Evolutionary conservation across 2,113 vertebrate species (phyloP).

Genomic region (Apodemus sylvaticus): DNA sequence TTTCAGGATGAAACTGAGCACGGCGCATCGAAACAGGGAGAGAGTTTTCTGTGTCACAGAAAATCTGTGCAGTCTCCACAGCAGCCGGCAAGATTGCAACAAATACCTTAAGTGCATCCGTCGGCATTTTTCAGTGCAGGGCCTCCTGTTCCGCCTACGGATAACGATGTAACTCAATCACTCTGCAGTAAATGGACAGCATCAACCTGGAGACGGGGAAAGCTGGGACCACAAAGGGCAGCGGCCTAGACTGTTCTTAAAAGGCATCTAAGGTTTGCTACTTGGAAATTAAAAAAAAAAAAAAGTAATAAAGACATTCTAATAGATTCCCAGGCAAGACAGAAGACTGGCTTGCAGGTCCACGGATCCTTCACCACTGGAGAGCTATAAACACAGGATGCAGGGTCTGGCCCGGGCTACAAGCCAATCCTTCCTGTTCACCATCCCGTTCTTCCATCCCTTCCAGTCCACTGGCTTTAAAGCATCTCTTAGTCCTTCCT

Average conservation of each 20-base stretch:
- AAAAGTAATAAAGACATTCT: not conserved
- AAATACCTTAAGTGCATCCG: constrained; percentile 84
- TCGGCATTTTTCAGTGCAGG: constrained; percentile 77
- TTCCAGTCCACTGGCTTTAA: not conserved
- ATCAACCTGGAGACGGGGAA: constrained; percentile 72
- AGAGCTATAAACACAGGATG: not conserved
- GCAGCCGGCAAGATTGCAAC: constrained; percentile 84
- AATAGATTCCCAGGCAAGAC: not conserved
- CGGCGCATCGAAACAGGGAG: constrained; percentile 68
- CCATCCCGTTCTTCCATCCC: not conserved
- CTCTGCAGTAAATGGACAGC: constrained; percentile 80
- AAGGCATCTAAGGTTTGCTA: constrained; percentile 56
- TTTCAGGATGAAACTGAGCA: constrained; percentile 72
- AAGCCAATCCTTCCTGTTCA: not conserved
- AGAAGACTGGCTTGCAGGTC: not conserved
- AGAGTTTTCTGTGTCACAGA: constrained; percentile 80
- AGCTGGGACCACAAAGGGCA: constrained; percentile 59
- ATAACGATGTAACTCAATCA: constrained; percentile 87
- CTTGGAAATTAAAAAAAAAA: constrained; percentile 5
- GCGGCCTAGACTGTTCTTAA: constrained; percentile 35
- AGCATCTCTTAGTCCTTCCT: not conserved
- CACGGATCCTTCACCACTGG: not conserved
- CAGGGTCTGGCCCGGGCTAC: not conserved
- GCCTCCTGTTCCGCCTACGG: constrained; percentile 81
- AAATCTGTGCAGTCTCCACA: constrained; percentile 83